Evolutionary conservation across 2,113 vertebrate species (phyloP).

Genomic region (Seriola quinqueradiata): DNA sequence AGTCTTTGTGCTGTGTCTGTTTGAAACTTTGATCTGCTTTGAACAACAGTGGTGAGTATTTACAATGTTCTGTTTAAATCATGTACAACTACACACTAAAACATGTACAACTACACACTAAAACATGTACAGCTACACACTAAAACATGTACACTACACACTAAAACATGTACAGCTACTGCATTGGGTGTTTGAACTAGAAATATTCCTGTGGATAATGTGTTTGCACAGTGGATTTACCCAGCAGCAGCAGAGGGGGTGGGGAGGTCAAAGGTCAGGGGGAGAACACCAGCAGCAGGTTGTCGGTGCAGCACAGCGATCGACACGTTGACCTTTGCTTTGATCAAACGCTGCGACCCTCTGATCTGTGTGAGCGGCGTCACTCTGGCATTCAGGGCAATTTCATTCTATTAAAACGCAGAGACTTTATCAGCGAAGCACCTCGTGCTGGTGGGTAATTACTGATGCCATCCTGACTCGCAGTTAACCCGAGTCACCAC

Average conservation of each 20-base stretch:
- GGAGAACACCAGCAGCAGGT: conserved; percentile 21
- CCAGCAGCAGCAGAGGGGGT: background rate
- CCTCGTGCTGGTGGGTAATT: conserved; percentile 12
- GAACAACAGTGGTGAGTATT: too few species aligned
- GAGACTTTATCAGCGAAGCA: conserved; percentile 10
- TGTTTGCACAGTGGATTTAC: background rate
- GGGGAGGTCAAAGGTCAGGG: conserved; percentile 39
- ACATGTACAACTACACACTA: too few species aligned
- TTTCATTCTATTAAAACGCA: conserved; percentile 28
- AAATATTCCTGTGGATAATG: background rate
- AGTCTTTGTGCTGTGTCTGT: background rate
- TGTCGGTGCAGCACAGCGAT: background rate
- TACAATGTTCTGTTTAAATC: too few species aligned
- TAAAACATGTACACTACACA: too few species aligned
- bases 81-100: too few species aligned
- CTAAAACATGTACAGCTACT: too few species aligned
- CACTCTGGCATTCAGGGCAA: conserved; percentile 22
- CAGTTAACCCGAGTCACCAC: background rate
- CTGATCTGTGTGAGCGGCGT: conserved; percentile 17
- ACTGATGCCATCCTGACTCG: conserved; percentile 35
- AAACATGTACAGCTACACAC: too few species aligned
- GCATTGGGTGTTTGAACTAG: too few species aligned
- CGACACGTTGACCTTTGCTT: conserved; percentile 14
- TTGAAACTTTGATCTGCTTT: background rate
- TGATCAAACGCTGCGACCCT: conserved; percentile 41